Base-by-base conservation (phyloP, 2,797 vertebrate species). In the Pitangus sulphuratus region DNA sequence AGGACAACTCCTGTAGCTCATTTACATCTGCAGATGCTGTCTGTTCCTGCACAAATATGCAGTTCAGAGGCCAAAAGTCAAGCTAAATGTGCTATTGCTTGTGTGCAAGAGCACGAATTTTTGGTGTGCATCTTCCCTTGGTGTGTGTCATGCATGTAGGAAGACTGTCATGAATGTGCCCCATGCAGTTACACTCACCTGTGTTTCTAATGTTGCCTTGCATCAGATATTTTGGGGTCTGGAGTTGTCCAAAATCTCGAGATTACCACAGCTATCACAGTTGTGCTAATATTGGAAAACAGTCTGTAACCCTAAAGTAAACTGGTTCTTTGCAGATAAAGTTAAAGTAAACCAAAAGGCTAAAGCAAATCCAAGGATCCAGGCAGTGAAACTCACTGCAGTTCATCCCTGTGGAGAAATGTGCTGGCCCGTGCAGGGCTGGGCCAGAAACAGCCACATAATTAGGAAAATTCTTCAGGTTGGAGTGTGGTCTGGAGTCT, bases 261-360 rank as follows among this genome's bases (percentile, higher is more conserved):
- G 35, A 61, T 57, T 82, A 37, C 21, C 17, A 58, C 60, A 86
- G 65, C 24, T 62, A 35, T 24, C 18, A 61, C 25, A 15, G 78
- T 66, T 76, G 31, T 79, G 31, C 17, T 87, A 17, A 35, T 70
- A 35, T 64, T 87, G 26, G 3, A 74, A 89, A 94, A 4, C 51
- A 89, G 45, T 11, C 84, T 68, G 24, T 50, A 89, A 68, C 33
- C 21, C 20, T 61, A 39, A 93, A 87, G 47, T 84, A 90, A 93
- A 84, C 51, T n/a, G 47, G 79, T 60, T 56, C 44, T 89, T 79
- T 22, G 7, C 8, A 84, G 90, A 90, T 87, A 94, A 89, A 48
- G 24, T 66, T 62, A 70, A 89, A 95, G 54, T 88, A 96, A 95
- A 94, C 81, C 26, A 50, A 76, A 74, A 24, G 22, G n/a, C 47